A percentile compares a stretch with the other conserved stretches of the same genome.
Evolutionary conservation across 2,888 invertebrate genomes (phyloP).

Genomic region (Dryococelus australis): DNA sequence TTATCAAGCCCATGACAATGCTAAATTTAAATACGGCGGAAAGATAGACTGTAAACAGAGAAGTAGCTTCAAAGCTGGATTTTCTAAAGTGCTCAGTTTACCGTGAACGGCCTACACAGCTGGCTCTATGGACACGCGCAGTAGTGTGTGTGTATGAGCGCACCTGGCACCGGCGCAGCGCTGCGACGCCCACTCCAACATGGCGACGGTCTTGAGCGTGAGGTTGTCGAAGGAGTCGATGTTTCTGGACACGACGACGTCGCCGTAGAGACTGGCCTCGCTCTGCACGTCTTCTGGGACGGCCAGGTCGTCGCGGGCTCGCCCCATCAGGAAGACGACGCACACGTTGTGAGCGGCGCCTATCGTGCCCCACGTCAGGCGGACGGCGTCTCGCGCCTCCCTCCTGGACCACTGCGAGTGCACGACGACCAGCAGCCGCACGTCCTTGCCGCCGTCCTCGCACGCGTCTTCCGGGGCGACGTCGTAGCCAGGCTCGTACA

Average conservation of each 20-base stretch:
- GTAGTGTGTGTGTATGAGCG: too few relatives aligned
- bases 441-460: background rate
- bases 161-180: slow-evolving; percentile 74
- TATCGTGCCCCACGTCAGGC: slow-evolving; percentile 83
- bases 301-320: slow-evolving; percentile 54
- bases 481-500: background rate
- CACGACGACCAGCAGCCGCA: background rate
- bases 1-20: too few relatives aligned
- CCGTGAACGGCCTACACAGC: too few relatives aligned
- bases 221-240: slow-evolving; percentile 83
- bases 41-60: too few relatives aligned
- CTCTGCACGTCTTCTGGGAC: slow-evolving; percentile 53
- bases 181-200: slow-evolving; percentile 81
- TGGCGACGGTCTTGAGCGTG: slow-evolving; percentile 82
- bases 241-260: slow-evolving; percentile 77
- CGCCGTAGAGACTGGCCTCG: slow-evolving; percentile 78
- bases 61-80: too few relatives aligned
- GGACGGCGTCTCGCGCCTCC: slow-evolving; percentile 75
- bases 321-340: slow-evolving; percentile 73
- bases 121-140: too few relatives aligned
- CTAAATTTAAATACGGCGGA: too few relatives aligned
- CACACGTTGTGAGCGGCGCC: slow-evolving; percentile 68
- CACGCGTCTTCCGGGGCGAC: background rate
- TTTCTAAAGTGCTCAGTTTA: too few relatives aligned
- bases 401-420: slow-evolving; percentile 74